Evolutionary conservation across 30 jellyfish, hydroid and myxozoan species (phyloP), one percentile per base, ranked within the genome.

Genomic region (Morbakka virulenta): DNA sequence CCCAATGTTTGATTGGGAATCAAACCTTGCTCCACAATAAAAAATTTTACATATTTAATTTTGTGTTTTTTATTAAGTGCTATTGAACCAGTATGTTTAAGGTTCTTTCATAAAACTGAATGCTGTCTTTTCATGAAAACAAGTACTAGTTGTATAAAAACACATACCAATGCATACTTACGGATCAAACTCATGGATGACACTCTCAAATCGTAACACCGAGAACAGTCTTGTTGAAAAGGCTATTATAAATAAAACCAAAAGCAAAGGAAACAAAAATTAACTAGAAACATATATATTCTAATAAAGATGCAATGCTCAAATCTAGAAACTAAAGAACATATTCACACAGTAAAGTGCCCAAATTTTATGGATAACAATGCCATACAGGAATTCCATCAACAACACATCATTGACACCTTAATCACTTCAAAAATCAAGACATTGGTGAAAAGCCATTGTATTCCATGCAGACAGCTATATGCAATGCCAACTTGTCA

Each of bases 181-280:
- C 95, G 97, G 97, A 80, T 88, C 97, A 80, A 88, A 88, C 48
- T 88, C 97, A 32, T 88, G 97, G 62, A 88, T 88, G 20, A 88
- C 97, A 66, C 97, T 88, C 52, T 88, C 97, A 81, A 88, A 88
- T 14, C 97, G 89, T 35, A 88, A 62, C 52, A 88, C 97, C 21
- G 97, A 88, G 79, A 88, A 88, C 52, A 88, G 75, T 52, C 97
- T 53, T 32, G 97, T 88, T 29, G 95, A 80, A 50, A 88, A 88
- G 22, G 97, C 97, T 88, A 57, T 27, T 71, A 86, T 36, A 64
- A 67, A 1, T 11, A 51, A 2, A 82, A 2, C 9, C 4, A n/a
- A 12, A 12, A 23, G 34, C 11, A 3, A 33, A 2, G 26, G 30
- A 26, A 11, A 22, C 75, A 36, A 4, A 32, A 4, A 36, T 28